phyloP scores from a whole-genome alignment of 2,113 vertebrate genomes.

The Ciconia maguari region DNA sequence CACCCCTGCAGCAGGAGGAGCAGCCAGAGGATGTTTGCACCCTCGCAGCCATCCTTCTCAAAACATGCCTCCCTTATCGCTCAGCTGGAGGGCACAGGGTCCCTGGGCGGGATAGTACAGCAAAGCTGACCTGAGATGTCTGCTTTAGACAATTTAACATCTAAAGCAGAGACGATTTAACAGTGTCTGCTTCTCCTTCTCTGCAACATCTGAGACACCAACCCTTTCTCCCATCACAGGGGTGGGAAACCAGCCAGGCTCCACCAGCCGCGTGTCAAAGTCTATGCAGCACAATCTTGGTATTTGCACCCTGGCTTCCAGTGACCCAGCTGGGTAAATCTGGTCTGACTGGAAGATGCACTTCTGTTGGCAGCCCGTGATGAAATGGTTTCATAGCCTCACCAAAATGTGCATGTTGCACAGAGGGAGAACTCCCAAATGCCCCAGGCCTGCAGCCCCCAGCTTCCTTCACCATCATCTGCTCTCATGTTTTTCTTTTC shows the following conservation, averaged over 20 bases:
- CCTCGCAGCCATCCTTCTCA: not conserved
- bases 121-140: not conserved
- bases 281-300: not conserved
- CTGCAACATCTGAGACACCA: not conserved
- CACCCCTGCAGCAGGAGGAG: not conserved
- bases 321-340: not conserved
- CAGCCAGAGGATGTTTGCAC: not conserved
- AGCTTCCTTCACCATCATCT: not conserved
- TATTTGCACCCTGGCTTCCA: not conserved
- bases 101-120: not conserved
- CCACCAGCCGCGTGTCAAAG: not conserved
- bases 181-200: accelerated
- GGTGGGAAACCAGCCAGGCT: not conserved
- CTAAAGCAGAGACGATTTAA: not conserved
- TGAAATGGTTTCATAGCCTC: not conserved
- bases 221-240: not conserved
- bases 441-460: not conserved
- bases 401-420: not conserved
- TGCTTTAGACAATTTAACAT: not conserved
- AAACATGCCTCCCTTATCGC: not conserved
- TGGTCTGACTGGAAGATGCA: not conserved
- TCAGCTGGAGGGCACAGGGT: not conserved
- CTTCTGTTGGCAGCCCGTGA: not conserved
- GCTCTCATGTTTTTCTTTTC: not conserved
- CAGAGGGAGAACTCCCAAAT: not conserved